Conservation (phyloP, 2,797 vertebrate genomes). For the Dipus sagitta region DNA sequence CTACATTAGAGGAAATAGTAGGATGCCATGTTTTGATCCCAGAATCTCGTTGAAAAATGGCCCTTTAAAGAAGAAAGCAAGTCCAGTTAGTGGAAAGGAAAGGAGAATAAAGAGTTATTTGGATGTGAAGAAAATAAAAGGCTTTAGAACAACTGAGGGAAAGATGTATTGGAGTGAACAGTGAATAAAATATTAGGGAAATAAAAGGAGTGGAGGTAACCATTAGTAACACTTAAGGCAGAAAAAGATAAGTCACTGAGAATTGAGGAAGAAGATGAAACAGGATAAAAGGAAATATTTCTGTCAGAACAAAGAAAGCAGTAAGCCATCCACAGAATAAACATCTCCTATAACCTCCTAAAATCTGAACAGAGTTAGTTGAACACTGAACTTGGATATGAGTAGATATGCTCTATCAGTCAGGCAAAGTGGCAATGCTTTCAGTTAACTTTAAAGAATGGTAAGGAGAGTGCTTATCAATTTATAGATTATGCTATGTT, state of each 20-base stretch:
- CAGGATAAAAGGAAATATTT: conserved; percentile 76
- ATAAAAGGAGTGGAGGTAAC: conserved; percentile 66
- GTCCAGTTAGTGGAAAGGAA: conserved; percentile 55
- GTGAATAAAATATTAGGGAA: conserved; percentile 73
- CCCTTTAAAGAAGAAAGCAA: conserved; percentile 80
- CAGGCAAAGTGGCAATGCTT: not conserved
- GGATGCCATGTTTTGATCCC: conserved; percentile 71
- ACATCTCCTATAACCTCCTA: conserved; percentile 10
- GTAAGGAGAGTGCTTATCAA: not conserved
- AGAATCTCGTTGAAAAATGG: conserved; percentile 78
- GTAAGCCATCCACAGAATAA: conserved; percentile 63
- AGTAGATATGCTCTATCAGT: conserved; percentile 3
- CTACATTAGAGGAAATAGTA: conserved; percentile 59
- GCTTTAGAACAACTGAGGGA: conserved; percentile 63
- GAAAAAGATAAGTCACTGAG: conserved; percentile 67
- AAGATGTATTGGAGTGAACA: conserved; percentile 67
- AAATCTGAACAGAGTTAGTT: conserved; percentile 53
- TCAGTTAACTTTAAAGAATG: not conserved
- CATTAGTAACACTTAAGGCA: conserved; percentile 65
- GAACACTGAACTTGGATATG: not conserved
- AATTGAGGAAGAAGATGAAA: conserved; percentile 68
- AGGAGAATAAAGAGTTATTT: conserved; percentile 74
- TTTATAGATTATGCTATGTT: not conserved
- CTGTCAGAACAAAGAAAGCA: conserved; percentile 69
- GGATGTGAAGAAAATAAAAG: conserved; percentile 81